Percentiles rank a stretch among this genome's conserved stretches.
Evolutionary conservation across 1,140 invertebrate species (phyloP).

Genomic region (Drosophila ananassae): DNA sequence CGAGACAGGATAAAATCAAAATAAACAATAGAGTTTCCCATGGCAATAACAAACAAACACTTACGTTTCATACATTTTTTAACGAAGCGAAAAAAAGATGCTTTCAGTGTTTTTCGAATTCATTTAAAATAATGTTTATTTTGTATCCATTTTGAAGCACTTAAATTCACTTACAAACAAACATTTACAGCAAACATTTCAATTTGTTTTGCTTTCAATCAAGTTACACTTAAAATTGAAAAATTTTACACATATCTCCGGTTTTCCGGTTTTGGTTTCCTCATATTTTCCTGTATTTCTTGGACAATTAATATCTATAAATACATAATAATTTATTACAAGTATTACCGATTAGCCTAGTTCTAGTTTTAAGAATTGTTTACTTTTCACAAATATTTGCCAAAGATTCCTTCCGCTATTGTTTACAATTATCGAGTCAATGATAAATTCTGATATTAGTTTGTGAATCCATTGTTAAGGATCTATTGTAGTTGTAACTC

Average conservation of each 20-base stretch:
- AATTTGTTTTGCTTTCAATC: slow-evolving; percentile 28
- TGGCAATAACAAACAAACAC: slow-evolving; percentile 12
- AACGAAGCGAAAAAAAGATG: background rate
- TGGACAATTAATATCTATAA: slow-evolving; percentile 40
- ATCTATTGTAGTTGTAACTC: slow-evolving; percentile 10
- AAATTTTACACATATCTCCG: slow-evolving; percentile 16
- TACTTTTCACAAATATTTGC: background rate
- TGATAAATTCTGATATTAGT: slow-evolving; percentile 31
- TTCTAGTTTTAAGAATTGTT: slow-evolving; percentile 29
- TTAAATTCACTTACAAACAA: slow-evolving; percentile 39
- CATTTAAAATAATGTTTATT: slow-evolving; percentile 50
- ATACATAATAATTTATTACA: slow-evolving; percentile 17
- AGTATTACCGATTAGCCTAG: slow-evolving; percentile 28
- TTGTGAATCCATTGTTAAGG: slow-evolving; percentile 3
- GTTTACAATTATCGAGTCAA: slow-evolving; percentile 39
- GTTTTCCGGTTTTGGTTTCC: slow-evolving; percentile 19
- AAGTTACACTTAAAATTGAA: slow-evolving; percentile 61
- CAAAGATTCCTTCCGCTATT: slow-evolving; percentile 25
- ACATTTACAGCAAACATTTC: slow-evolving; percentile 35
- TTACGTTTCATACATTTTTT: slow-evolving; percentile 4
- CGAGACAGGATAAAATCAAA: slow-evolving; percentile 11
- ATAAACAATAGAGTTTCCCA: slow-evolving; percentile 9
- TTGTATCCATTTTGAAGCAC: slow-evolving; percentile 26
- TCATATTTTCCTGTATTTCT: slow-evolving; percentile 46
- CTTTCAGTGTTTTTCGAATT: slow-evolving; percentile 7